phyloP scores from a whole-genome alignment of 2,113 vertebrate species.

The Oryzias woworae region DNA sequence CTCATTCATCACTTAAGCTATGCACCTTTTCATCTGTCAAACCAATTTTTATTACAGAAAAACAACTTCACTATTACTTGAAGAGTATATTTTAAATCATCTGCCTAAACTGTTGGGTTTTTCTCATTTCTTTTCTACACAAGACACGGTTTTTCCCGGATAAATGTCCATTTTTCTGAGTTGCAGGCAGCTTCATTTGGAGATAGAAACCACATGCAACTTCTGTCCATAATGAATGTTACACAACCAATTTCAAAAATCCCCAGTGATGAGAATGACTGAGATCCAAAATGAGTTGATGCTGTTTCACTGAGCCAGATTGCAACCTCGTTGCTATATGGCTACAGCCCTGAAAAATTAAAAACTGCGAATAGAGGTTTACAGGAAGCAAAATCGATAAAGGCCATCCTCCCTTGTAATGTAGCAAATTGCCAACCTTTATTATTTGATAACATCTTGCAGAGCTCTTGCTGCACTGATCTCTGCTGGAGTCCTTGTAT shows the following conservation, averaged over 20 bases:
- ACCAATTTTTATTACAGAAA: too few species aligned
- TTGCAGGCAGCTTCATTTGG: conserved; percentile 33
- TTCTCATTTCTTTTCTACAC: too few species aligned
- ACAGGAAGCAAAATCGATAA: conserved; percentile 31
- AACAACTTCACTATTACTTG: too few species aligned
- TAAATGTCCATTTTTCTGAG: conserved; percentile 26
- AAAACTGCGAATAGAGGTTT: conserved; percentile 32
- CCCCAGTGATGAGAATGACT: conserved; percentile 53
- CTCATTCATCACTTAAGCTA: too few species aligned
- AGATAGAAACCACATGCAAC: conserved; percentile 24
- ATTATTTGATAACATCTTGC: conserved; percentile 29
- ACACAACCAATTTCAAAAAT: conserved; percentile 47
- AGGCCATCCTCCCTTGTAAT: conserved; percentile 26
- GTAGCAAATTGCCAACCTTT: conserved; percentile 33
- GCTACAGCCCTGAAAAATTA: conserved; percentile 44
- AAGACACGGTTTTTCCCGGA: conserved; percentile 23
- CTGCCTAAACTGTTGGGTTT: too few species aligned
- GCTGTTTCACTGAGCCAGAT: conserved; percentile 49
- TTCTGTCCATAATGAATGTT: conserved; percentile 46
- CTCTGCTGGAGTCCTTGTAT: conserved; percentile 7
- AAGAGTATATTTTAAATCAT: too few species aligned
- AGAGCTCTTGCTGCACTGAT: conserved; percentile 33
- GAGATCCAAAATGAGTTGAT: conserved; percentile 59
- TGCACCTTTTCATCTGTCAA: too few species aligned
- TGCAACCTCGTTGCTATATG: conserved; percentile 42